These are phyloP conservation scores for Branchinecta lynchi DNA, from an alignment of 1,140 invertebrate genomes.

Conservation along the genomic window DNA sequence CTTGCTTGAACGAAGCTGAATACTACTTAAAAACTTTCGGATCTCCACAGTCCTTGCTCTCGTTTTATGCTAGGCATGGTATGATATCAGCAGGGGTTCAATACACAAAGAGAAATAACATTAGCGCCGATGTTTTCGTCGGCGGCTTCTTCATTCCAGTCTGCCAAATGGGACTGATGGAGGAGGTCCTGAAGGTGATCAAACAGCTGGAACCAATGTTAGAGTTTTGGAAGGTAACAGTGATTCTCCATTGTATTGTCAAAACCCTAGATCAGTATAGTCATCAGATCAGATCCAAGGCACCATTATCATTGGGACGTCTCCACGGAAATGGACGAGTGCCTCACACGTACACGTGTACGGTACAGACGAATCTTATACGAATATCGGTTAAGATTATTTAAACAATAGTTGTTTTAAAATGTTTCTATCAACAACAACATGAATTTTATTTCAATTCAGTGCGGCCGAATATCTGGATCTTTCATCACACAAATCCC, in stretches of 20 bases:
- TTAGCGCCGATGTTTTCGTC: conserved; percentile 48
- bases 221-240: conserved; percentile 42
- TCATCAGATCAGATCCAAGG: no score
- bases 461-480: no score
- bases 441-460: no score
- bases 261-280: no score
- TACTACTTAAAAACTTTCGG: conserved; percentile 56
- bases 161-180: conserved; percentile 42
- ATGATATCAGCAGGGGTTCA: conserved; percentile 41
- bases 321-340: no score
- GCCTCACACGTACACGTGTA: no score
- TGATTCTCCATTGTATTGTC: neutral
- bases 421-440: no score
- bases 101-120: conserved; percentile 44
- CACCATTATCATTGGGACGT: no score
- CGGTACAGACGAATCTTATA: no score
- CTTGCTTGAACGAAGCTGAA: conserved; percentile 15
- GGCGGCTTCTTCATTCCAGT: conserved; percentile 47
- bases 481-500: no score
- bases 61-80: conserved; percentile 49
- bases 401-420: no score
- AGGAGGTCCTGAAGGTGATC: conserved; percentile 43
- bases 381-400: no score
- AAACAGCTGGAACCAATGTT: conserved; percentile 42
- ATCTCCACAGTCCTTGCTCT: conserved; percentile 45